These are phyloP conservation scores for Gymnodraco acuticeps DNA, from an alignment of 2,797 vertebrate species.

Conservation along the genomic window DNA sequence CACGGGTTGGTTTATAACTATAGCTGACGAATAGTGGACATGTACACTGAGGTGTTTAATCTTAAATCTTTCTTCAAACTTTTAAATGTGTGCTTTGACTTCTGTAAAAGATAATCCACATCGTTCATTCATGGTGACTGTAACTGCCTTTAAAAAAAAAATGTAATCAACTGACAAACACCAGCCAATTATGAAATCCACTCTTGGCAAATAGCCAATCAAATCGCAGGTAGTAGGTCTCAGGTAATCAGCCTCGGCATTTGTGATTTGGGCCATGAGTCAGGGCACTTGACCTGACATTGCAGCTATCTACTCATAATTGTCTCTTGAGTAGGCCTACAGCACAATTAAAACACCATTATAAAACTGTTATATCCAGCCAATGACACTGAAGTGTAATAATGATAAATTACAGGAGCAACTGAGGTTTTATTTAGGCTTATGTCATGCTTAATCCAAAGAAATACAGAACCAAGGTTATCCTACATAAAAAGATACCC, in stretches of 20 bases:
- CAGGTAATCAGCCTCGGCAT: not conserved
- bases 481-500: too few species aligned
- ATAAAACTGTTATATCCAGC: too few species aligned
- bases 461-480: not conserved
- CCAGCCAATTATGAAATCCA: too few species aligned
- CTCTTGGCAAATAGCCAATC: not conserved
- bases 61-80: not conserved
- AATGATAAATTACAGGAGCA: too few species aligned
- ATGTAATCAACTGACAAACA: not conserved
- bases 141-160: not conserved
- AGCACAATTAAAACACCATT: slow-evolving; percentile 8
- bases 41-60: not conserved
- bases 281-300: slow-evolving; percentile 10
- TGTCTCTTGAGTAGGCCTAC: not conserved
- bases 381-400: too few species aligned
- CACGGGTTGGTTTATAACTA: not conserved
- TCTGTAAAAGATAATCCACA: not conserved
- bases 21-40: not conserved
- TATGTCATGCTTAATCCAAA: not conserved
- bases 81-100: not conserved
- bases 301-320: not conserved
- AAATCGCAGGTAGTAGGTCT: not conserved
- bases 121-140: not conserved
- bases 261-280: not conserved
- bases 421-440: not conserved